These are phyloP conservation scores for Tenthredo scrophulariae DNA, from an alignment of 2,888 invertebrate genomes.

Conservation along the genomic window DNA sequence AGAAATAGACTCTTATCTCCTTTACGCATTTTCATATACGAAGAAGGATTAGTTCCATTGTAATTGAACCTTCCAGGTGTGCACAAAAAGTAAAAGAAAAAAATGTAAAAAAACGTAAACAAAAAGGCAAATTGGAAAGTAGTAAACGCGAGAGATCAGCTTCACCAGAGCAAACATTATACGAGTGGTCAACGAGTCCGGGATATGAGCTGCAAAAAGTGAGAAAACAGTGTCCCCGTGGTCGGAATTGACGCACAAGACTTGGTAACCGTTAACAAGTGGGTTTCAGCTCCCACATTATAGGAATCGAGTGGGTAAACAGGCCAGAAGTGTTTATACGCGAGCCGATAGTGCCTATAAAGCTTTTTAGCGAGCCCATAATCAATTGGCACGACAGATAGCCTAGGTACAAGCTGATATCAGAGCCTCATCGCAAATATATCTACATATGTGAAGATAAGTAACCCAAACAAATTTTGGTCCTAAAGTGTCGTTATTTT, in stretches of 20 bases:
- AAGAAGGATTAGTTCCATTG: not conserved
- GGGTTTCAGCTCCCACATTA: constrained; percentile 31
- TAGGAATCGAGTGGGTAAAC: constrained; percentile 45
- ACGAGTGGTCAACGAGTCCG: not conserved
- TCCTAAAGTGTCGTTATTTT: not conserved
- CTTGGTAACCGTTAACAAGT: constrained; percentile 26
- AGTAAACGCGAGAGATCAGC: constrained; percentile 20
- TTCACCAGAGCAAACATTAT: not conserved
- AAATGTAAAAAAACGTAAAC: no score
- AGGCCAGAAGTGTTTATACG: constrained; percentile 45
- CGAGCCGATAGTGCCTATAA: constrained; percentile 36
- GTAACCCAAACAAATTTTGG: not conserved
- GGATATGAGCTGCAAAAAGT: not conserved
- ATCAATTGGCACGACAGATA: constrained; percentile 28
- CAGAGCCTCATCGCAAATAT: not conserved
- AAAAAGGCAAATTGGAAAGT: not conserved
- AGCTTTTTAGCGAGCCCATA: constrained; percentile 35
- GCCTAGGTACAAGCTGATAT: not conserved
- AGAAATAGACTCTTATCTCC: not conserved
- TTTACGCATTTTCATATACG: not conserved
- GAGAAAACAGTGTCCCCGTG: not conserved
- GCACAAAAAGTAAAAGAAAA: not conserved
- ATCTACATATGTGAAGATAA: not conserved
- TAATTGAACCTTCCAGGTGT: not conserved
- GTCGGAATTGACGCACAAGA: constrained; percentile 33